A percentile compares a stretch with the other conserved stretches of the same genome.
These are phyloP conservation scores for Vombatus ursinus DNA, from an alignment of 2,113 vertebrate genomes.

Conservation along the genomic window DNA sequence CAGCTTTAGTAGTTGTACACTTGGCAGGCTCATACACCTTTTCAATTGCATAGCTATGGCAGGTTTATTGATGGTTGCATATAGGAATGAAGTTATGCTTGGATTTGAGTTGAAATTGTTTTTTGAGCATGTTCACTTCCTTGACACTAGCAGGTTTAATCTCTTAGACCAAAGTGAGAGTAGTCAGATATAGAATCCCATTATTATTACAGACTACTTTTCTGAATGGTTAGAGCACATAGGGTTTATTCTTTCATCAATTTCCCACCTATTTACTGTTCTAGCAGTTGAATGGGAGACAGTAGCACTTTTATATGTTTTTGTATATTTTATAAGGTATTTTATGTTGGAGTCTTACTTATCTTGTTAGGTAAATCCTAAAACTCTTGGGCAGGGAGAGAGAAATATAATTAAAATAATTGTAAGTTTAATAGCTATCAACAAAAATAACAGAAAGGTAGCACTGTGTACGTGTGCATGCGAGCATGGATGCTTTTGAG, in stretches of 20 bases:
- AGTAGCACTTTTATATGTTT: slow-evolving; percentile 7
- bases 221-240: neutral
- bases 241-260: neutral
- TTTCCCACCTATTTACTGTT: neutral
- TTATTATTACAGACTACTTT: neutral
- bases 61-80: neutral
- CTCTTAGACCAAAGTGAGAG: neutral
- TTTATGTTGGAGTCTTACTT: neutral
- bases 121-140: neutral
- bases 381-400: neutral
- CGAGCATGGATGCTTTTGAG: neutral
- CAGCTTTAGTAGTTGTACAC: neutral
- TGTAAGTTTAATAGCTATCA: neutral
- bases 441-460: neutral
- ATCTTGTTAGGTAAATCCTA: neutral
- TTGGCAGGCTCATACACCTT: neutral
- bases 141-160: neutral
- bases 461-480: neutral
- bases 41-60: neutral
- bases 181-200: neutral
- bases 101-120: neutral
- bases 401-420: neutral
- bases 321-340: neutral
- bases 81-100: neutral
- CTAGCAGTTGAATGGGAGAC: neutral